These are phyloP conservation scores for Habrosyne pyritoides DNA, from an alignment of 2,888 invertebrate genomes.

Conservation along the genomic window DNA sequence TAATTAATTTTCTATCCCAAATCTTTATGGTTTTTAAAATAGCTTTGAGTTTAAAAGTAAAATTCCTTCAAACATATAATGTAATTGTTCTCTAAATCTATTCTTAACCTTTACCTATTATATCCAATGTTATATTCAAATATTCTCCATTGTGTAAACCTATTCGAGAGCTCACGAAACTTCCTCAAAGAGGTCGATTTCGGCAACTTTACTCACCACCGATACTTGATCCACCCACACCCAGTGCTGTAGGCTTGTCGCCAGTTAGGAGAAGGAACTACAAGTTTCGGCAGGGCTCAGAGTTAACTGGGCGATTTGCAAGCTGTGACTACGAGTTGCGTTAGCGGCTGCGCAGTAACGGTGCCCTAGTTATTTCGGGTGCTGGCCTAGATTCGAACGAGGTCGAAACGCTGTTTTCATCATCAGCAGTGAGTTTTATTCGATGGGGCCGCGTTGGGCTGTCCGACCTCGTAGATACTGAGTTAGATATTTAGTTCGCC, in stretches of 20 bases:
- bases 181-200: constrained; percentile 66
- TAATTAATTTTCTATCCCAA: background rate
- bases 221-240: constrained; percentile 33
- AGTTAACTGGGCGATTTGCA: constrained; percentile 41
- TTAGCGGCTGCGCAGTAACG: constrained; percentile 75
- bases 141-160: constrained; percentile 12
- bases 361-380: constrained; percentile 81
- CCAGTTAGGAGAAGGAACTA: constrained; percentile 13
- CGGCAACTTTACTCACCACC: constrained; percentile 46
- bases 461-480: constrained; percentile 60
- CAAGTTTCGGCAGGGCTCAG: constrained; percentile 38
- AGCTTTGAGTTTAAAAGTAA: background rate
- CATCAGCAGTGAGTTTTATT: constrained; percentile 70
- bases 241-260: constrained; percentile 12
- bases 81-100: too few species aligned
- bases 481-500: constrained; percentile 50
- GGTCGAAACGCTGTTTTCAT: constrained; percentile 77
- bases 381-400: constrained; percentile 76
- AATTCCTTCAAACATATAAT: too few species aligned
- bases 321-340: constrained; percentile 60
- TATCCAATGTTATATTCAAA: background rate
- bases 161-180: constrained; percentile 42
- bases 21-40: background rate
- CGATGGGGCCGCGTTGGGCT: constrained; percentile 75
- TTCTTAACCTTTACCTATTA: background rate